phyloP scores from a whole-genome alignment of 2,797 vertebrate species.

The Phoeniculus purpureus region DNA sequence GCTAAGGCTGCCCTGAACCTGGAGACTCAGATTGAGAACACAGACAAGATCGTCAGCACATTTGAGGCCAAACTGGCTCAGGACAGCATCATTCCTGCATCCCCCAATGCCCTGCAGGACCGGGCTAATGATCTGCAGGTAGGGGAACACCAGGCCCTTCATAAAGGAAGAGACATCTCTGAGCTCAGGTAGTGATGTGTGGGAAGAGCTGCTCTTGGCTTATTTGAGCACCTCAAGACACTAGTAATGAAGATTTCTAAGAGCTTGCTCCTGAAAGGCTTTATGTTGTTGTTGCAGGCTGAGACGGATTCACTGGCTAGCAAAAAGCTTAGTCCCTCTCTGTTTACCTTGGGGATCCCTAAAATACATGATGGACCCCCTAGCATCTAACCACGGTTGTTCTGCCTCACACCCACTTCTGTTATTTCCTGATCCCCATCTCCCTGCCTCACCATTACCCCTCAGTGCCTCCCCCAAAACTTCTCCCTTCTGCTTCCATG shows the following conservation, averaged over 20 bases:
- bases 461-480: background rate
- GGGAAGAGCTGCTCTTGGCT: background rate
- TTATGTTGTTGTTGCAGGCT: background rate
- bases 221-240: background rate
- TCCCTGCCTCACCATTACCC: background rate
- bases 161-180: background rate
- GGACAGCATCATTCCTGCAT: slow-evolving; percentile 81
- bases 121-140: slow-evolving; percentile 84
- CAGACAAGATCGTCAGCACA: slow-evolving; percentile 83
- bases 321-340: background rate
- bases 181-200: background rate
- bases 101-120: slow-evolving; percentile 81
- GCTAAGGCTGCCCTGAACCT: slow-evolving; percentile 88
- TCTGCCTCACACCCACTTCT: background rate
- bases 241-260: background rate
- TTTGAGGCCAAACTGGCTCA: slow-evolving; percentile 87
- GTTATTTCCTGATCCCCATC: background rate
- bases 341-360: background rate
- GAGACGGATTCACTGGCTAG: background rate
- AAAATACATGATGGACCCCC: background rate
- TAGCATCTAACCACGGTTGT: background rate
- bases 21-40: slow-evolving; percentile 88
- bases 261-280: background rate
- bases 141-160: background rate
- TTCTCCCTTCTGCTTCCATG: background rate